Evolutionary conservation across 2,797 vertebrate genomes (phyloP), one percentile per base, ranked within the genome.

Genomic region (Euthynnus affinis): DNA sequence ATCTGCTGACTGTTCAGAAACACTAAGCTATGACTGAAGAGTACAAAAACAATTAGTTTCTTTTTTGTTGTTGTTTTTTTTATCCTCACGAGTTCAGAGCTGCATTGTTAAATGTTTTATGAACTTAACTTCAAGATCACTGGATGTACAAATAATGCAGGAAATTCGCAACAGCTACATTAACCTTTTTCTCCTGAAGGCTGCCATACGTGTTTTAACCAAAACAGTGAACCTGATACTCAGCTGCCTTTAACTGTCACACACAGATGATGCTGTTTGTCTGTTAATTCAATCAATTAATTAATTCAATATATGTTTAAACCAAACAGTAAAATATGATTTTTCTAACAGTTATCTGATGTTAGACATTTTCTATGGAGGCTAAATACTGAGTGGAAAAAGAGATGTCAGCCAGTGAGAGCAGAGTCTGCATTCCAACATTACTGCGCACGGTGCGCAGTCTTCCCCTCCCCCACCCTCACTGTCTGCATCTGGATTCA

Each of bases 401-500:
- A 70, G 78, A 85, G 14, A 69, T 77, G 60, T 74, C 77, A 79
- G 71, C 80, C 70, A 82, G 78, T 62, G 75, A 87, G 80, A 81
- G 80, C 69, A 81, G 82, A 87, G 79, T 29, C 74, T 86, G 88
- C 84, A 89, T 90, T 90, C 87, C 92, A 88, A 90, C 81, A 82
- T 84, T 85, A 89, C 80, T 80, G 88, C 87, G 83, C 84, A 87
- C 64, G 46, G 82, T 78, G 84, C 88, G 85, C 85, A 79, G 76
- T 85, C 76, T 64, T 83, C 83, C 88, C 90, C 68, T 85, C 84
- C 87, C 91, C 91, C 88, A 86, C 75, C 2, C 72, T 67, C 78
- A 44, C 73, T 73, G 81, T 22, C 81, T 91, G 90, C 87, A 91
- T 93, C 88, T 92, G 91, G 92, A 91, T 91, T 74, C 86, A 93